phyloP scores from a whole-genome alignment of 2,888 invertebrate species.

The Limenitis camilla region DNA sequence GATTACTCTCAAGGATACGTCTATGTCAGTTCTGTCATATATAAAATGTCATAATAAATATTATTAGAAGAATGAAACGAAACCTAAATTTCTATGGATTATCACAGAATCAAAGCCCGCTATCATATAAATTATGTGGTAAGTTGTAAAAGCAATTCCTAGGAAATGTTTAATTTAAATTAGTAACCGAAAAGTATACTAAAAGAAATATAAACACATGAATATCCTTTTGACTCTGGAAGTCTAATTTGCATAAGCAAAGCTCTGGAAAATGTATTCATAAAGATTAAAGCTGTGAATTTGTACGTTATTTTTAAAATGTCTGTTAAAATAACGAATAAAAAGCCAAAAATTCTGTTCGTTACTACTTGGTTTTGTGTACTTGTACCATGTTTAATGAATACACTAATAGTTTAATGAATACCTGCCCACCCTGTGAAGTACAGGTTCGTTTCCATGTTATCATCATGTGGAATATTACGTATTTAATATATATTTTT shows the following conservation, averaged over 20 bases:
- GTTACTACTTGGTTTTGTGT: too few relatives aligned
- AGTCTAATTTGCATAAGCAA: constrained; percentile 6
- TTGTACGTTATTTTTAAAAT: too few relatives aligned
- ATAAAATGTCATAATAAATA: background rate
- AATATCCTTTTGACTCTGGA: constrained; percentile 27
- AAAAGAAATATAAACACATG: constrained; percentile 20
- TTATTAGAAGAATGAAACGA: background rate
- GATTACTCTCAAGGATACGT: too few relatives aligned
- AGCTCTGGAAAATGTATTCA: background rate
- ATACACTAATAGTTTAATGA: too few relatives aligned
- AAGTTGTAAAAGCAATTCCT: background rate
- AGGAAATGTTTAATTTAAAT: constrained; percentile 1
- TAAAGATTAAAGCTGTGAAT: background rate
- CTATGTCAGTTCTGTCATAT: too few relatives aligned
- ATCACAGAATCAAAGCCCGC: background rate
- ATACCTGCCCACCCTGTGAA: too few relatives aligned
- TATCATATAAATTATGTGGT: constrained; percentile 11
- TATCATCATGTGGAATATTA: too few relatives aligned
- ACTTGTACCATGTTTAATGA: too few relatives aligned
- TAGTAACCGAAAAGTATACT: constrained; percentile 27
- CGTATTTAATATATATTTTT: too few relatives aligned
- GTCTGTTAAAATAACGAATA: too few relatives aligned
- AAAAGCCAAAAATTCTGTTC: too few relatives aligned
- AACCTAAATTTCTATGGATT: background rate
- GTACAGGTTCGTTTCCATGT: too few relatives aligned